These are phyloP conservation scores for Ailuropoda melanoleuca DNA, from an alignment of 2,113 vertebrate genomes.

Conservation along the genomic window DNA sequence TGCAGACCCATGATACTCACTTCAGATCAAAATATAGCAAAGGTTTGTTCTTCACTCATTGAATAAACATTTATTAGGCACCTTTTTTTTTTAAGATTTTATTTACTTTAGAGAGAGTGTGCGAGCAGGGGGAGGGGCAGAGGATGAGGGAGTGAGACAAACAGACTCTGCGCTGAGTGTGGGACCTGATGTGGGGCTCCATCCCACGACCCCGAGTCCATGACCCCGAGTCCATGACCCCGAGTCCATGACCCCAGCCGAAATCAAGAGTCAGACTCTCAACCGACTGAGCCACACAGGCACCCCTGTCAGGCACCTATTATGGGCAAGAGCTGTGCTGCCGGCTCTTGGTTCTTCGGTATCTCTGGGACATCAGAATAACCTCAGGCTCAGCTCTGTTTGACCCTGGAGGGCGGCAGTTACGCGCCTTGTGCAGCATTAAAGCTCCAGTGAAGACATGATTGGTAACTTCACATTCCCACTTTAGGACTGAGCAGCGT, in stretches of 20 bases:
- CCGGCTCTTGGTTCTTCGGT: not conserved
- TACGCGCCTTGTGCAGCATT: not conserved
- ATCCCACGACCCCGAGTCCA: not conserved
- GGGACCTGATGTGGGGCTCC: not conserved
- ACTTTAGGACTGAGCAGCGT: not conserved
- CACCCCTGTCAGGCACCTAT: not conserved
- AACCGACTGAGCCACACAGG: not conserved
- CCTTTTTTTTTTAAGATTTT: not conserved
- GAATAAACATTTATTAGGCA: not conserved
- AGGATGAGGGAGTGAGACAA: not conserved
- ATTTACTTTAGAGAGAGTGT: not conserved
- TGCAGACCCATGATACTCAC: not conserved
- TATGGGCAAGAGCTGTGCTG: not conserved
- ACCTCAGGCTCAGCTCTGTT: not conserved
- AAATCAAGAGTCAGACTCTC: not conserved
- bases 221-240: not conserved
- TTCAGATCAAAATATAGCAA: not conserved
- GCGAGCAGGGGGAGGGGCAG: not conserved
- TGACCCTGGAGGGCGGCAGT: not conserved
- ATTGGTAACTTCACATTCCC: not conserved
- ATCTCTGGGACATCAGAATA: not conserved
- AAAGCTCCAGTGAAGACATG: not conserved
- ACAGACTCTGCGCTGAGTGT: not conserved
- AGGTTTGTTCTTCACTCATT: not conserved
- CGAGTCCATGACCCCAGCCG: not conserved